Evolutionary conservation across 2,797 vertebrate species (phyloP).

Genomic region (Karalla daura): DNA sequence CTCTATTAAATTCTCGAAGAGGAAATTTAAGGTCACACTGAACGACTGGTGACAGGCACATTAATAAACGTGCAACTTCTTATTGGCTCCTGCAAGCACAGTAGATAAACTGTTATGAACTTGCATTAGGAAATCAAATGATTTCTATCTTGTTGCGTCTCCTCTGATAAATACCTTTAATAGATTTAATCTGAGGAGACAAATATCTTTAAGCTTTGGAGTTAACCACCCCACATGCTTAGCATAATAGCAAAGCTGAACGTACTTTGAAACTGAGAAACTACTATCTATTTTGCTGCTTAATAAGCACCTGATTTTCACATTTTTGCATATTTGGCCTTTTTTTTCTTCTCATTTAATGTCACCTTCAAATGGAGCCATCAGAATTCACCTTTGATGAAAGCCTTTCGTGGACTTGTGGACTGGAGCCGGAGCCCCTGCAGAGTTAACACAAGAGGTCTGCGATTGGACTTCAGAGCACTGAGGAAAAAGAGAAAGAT

Average conservation of each 20-base stretch:
- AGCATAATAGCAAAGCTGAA: neutral
- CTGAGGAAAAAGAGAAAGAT: slow-evolving; percentile 15
- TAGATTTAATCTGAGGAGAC: slow-evolving; percentile 14
- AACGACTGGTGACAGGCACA: slow-evolving; percentile 3
- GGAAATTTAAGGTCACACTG: slow-evolving; percentile 27
- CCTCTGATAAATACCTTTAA: slow-evolving; percentile 11
- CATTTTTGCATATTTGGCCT: slow-evolving; percentile 48
- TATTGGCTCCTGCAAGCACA: neutral
- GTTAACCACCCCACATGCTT: neutral
- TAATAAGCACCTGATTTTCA: slow-evolving; percentile 26
- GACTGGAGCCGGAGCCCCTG: slow-evolving; percentile 54
- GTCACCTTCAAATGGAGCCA: slow-evolving; percentile 61
- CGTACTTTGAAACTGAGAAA: too few relatives aligned
- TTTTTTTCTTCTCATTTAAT: slow-evolving; percentile 18
- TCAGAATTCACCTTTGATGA: slow-evolving; percentile 55
- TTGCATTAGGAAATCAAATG: slow-evolving; percentile 6
- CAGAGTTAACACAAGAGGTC: slow-evolving; percentile 56
- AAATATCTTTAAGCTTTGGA: slow-evolving; percentile 13
- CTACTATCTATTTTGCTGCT: slow-evolving; percentile 15
- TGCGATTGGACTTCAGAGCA: slow-evolving; percentile 57
- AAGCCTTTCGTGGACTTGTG: slow-evolving; percentile 51
- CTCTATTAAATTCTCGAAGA: slow-evolving; percentile 7
- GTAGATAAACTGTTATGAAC: slow-evolving; percentile 10
- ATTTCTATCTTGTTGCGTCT: neutral
- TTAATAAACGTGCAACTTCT: slow-evolving; percentile 16